Evolutionary conservation across 2,888 invertebrate genomes (phyloP), one percentile per base, ranked within the genome.

Genomic region (Agonum fuliginosum): DNA sequence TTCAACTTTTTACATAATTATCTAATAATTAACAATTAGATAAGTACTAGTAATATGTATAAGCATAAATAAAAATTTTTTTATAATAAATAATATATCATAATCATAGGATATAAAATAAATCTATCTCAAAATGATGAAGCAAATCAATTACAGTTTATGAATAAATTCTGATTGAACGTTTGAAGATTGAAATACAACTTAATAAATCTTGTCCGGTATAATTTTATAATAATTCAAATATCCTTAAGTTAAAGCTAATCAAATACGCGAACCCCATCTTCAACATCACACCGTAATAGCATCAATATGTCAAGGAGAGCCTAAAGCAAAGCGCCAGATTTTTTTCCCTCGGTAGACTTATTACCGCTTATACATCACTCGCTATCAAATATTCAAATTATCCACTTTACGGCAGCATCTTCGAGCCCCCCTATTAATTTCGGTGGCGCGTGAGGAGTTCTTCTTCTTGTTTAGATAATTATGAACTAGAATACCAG

Each of bases 311-410:
- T 54, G 22, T 54, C 54, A 54, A 12, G n/a, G 4, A 54, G 54
- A 22, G 54, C 54, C 27, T 6, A 4, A 8, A 24, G 54, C 12
- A 4, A 8, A 24, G 54, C 24, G 1, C 24, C 14, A 8, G 10
- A 20, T 20, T 8, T 48, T n/a, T 48, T 48, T 37, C 37, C 46
- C 14, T 46, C 17, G 17, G 12, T 46, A 54, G 54, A 79, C 78
- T 69, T 78, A 79, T 79, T 73, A 65, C 79, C 27, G 20, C 78
- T 73, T 74, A 79, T 79, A 79, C 75, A 75, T 79, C 79, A 79
- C 72, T 43, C 75, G 30, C 71, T 62, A 79, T 79, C 78, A 79
- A 79, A 79, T 79, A 79, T 79, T 79, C 75, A 79, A 79, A 79
- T 78, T 70, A 75, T 72, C 67, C 54, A 65, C 65, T 65, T 65